Conservation (phyloP, 2,113 vertebrate genomes). For the Cettia cetti region DNA sequence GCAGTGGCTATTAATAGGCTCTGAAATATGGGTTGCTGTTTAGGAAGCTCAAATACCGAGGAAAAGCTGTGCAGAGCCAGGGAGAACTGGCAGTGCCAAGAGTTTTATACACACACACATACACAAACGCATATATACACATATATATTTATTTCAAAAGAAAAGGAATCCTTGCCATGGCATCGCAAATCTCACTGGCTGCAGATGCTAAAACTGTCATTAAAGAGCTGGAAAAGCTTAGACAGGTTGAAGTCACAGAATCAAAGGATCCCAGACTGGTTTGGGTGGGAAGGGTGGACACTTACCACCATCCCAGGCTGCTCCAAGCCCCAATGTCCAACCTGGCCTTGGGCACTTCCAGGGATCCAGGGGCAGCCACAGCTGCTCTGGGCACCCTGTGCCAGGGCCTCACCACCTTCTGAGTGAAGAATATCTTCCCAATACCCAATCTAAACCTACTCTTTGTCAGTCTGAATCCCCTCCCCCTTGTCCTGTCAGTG, state of each 20-base stretch:
- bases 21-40: neutral
- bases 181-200: neutral
- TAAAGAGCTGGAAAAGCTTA: neutral
- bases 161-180: neutral
- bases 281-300: neutral
- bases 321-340: fast-evolving
- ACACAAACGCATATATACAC: neutral
- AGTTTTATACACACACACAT: neutral
- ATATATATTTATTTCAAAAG: neutral
- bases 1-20: neutral
- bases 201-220: neutral
- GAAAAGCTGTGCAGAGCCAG: neutral
- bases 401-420: too few relatives aligned
- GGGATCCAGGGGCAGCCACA: neutral
- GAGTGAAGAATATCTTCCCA: neutral
- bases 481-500: neutral
- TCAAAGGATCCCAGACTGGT: neutral
- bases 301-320: fast-evolving
- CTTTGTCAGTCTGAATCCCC: neutral
- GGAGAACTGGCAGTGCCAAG: neutral
- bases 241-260: neutral
- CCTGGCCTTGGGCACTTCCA: neutral
- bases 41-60: neutral
- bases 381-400: neutral
- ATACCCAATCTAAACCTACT: neutral